Conservation (phyloP, 1,140 invertebrate genomes). For the Scylla paramamosain region DNA sequence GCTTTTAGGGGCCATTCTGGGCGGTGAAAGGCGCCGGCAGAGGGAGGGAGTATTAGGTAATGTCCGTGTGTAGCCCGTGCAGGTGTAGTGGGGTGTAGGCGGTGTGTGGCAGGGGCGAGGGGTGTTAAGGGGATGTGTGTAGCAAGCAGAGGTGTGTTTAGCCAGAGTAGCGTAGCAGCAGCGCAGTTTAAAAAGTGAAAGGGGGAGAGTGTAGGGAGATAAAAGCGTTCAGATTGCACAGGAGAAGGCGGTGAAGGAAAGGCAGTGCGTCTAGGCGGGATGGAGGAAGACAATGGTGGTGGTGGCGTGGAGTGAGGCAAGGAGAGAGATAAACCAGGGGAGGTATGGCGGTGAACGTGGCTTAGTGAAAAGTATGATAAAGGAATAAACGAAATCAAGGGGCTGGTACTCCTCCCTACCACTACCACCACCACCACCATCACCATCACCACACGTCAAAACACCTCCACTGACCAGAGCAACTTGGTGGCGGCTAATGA, state of each 20-base stretch:
- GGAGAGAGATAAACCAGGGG: not conserved
- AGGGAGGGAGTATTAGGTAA: constrained; percentile 49
- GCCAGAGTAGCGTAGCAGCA: not conserved
- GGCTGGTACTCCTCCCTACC: not conserved
- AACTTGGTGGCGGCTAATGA: not conserved
- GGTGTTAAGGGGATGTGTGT: not conserved
- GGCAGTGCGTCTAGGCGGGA: not conserved
- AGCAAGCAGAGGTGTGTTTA: constrained; percentile 1
- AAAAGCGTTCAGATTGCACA: not conserved
- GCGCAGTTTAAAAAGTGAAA: not conserved
- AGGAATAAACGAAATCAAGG: not conserved
- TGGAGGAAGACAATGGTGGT: no score
- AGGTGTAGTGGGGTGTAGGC: not conserved
- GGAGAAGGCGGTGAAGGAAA: not conserved
- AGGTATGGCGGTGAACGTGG: not conserved
- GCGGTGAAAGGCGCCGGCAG: not conserved
- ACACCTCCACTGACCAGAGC: not conserved
- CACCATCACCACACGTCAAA: not conserved
- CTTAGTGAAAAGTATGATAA: constrained; percentile 23
- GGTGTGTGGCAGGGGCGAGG: not conserved
- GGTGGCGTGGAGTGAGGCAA: not conserved
- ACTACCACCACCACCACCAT: not conserved
- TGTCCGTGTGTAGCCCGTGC: not conserved
- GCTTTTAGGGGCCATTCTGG: constrained; percentile 56
- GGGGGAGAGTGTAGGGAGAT: not conserved